Evolutionary conservation across 2,888 invertebrate genomes (phyloP).

Genomic region (Thymelicus acteon): DNA sequence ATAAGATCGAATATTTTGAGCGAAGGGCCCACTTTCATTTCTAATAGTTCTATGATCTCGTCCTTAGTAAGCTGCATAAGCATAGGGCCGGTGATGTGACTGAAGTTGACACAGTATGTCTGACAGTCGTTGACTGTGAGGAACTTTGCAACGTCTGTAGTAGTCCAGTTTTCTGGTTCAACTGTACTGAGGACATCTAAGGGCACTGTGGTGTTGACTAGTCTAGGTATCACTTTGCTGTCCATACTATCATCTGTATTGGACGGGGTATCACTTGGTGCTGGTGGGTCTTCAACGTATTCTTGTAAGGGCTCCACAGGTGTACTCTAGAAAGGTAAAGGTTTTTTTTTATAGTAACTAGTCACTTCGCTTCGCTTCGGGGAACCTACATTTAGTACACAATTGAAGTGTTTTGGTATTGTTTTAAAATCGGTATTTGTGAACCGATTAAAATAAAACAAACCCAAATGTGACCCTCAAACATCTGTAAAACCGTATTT

Average conservation of each 20-base stretch:
- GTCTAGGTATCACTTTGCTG: constrained; percentile 86
- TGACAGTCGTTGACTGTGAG: constrained; percentile 94
- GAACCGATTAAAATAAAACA: no score
- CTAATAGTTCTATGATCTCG: constrained; percentile 94
- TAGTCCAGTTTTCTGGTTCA: constrained; percentile 88
- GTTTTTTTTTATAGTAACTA: no score
- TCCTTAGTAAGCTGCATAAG: constrained; percentile 94
- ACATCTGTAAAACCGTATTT: no score
- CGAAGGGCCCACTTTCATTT: constrained; percentile 97
- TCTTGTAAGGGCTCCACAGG: constrained; percentile 61
- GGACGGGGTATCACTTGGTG: constrained; percentile 43
- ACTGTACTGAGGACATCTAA: constrained; percentile 81
- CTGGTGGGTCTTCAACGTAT: constrained; percentile 51
- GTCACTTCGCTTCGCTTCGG: no score
- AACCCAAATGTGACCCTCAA: no score
- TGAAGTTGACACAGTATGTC: constrained; percentile 88
- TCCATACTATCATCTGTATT: constrained; percentile 53
- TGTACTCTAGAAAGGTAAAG: constrained; percentile 48
- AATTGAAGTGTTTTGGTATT: no score
- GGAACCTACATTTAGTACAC: no score
- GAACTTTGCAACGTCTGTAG: constrained; percentile 94
- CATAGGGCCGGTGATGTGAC: constrained; percentile 91
- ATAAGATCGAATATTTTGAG: constrained; percentile 97
- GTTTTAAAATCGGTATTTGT: no score
- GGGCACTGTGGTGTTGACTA: constrained; percentile 84